Evolutionary conservation across 2,113 vertebrate genomes (phyloP), one percentile per base, ranked within the genome.

Genomic region (Chrysochloris asiatica): DNA sequence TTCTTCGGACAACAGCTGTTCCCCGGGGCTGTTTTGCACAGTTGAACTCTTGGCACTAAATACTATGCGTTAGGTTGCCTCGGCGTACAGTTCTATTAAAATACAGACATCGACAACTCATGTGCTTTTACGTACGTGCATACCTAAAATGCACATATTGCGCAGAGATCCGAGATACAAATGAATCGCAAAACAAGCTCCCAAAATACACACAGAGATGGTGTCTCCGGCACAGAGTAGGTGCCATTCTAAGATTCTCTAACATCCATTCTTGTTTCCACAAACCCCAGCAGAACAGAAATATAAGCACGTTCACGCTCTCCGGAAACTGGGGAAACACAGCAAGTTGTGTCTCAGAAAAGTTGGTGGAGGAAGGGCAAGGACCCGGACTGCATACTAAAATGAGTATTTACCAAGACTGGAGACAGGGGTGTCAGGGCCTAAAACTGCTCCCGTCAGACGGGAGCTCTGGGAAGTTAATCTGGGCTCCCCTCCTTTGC

Each of bases 1-100:
- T 84, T 93, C 86, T 94, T 92, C 90, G 16, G 89, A 93, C 93
- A 93, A 93, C 96, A 97, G 96, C 96, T 96, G 95, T 92, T 93
- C 80, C 82, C 71, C 16, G 0, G 48, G 56, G 59, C 95, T 89
- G 94, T 94, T 96, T 93, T 94, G 88, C 80, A 90, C 94, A 90
- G 93, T 88, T 83, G 95, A 95, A 95, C 95, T 93, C 95, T 88
- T 96, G 96, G 95, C 94, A 95, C 77, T 92, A 89, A 79, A 75
- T 26, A 87, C 73, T 78, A 86, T 93, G 91, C 54, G 3, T 91
- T 78, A 93, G 73, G 48, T 84, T 86, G 83, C 50, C 26, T 9
- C 54, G 54, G 17, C 24, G 54, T 22, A 13, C 54, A 24, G 43
- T 78, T 95, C 91, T 86, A 72, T 63, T 90, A 86, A 93, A 93